Percentiles rank a stretch among this genome's conserved stretches.
Conservation (phyloP, 2,113 vertebrate species). For the Elachura formosa region DNA sequence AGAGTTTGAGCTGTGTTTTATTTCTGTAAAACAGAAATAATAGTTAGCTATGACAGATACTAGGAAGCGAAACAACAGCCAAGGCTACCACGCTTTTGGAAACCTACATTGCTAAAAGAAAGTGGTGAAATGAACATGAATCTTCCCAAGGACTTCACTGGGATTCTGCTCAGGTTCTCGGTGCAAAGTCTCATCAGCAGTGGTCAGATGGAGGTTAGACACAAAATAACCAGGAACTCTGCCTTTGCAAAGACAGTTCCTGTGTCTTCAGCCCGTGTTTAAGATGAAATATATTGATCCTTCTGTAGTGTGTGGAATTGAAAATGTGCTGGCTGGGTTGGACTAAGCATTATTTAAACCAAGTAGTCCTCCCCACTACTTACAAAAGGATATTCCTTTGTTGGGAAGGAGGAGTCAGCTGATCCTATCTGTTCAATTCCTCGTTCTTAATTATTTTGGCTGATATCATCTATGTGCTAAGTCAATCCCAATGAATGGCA, state of each 20-base stretch:
- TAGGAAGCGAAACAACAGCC: background rate
- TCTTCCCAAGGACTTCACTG: background rate
- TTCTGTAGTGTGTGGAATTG: background rate
- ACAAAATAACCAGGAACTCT: background rate
- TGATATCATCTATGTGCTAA: background rate
- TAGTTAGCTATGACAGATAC: background rate
- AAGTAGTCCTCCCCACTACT: background rate
- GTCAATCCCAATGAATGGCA: background rate
- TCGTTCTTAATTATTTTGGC: background rate
- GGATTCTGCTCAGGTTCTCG: background rate
- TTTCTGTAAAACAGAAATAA: conserved; percentile 17
- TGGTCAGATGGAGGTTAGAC: background rate
- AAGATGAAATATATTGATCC: background rate
- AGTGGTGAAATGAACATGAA: background rate
- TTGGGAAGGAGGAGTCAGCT: background rate
- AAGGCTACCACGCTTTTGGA: background rate
- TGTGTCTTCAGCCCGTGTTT: background rate
- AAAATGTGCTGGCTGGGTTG: background rate
- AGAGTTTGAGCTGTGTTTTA: background rate
- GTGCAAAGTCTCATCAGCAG: background rate
- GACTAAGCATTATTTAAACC: background rate
- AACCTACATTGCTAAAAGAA: background rate
- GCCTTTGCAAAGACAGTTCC: background rate
- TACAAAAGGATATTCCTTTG: background rate
- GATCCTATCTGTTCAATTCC: background rate